phyloP scores from a whole-genome alignment of 2,888 invertebrate genomes.

The Spatulosminthurus flaviceps region DNA sequence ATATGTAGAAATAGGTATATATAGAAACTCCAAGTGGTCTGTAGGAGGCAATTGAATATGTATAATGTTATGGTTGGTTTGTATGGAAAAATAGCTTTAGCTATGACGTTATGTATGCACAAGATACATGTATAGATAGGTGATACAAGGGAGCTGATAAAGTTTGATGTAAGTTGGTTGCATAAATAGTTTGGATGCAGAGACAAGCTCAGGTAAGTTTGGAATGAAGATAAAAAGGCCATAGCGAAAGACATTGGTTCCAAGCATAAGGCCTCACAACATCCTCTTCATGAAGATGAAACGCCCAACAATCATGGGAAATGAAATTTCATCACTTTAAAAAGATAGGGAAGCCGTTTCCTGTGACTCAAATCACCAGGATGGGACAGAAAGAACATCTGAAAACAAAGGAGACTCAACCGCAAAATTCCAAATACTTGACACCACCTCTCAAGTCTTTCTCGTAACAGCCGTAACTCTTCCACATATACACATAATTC shows the following conservation, averaged over 20 bases:
- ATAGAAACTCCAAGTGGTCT: too few relatives aligned
- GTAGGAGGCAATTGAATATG: too few relatives aligned
- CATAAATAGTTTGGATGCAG: not conserved
- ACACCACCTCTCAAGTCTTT: conserved; percentile 34
- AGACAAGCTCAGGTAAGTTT: conserved; percentile 17
- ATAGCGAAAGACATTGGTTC: conserved; percentile 59
- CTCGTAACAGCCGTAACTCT: not conserved
- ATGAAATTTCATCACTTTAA: conserved; percentile 49
- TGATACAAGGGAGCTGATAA: not conserved
- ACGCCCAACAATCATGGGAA: conserved; percentile 55
- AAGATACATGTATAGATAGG: not conserved
- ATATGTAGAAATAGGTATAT: too few relatives aligned
- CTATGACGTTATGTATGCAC: too few relatives aligned
- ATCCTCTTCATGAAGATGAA: conserved; percentile 52
- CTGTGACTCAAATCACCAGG: conserved; percentile 42
- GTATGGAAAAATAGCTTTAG: too few relatives aligned
- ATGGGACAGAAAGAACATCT: conserved; percentile 29
- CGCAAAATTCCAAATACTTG: conserved; percentile 38
- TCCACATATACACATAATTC: not conserved
- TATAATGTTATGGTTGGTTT: too few relatives aligned
- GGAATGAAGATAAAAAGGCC: conserved; percentile 49
- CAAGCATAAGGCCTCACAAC: conserved; percentile 49
- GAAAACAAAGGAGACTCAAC: conserved; percentile 35
- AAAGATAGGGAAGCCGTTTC: conserved; percentile 42
- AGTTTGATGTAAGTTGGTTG: not conserved